Base-by-base conservation (phyloP, 2,888 invertebrate genomes). In the Neoitamus cyanurus region DNA sequence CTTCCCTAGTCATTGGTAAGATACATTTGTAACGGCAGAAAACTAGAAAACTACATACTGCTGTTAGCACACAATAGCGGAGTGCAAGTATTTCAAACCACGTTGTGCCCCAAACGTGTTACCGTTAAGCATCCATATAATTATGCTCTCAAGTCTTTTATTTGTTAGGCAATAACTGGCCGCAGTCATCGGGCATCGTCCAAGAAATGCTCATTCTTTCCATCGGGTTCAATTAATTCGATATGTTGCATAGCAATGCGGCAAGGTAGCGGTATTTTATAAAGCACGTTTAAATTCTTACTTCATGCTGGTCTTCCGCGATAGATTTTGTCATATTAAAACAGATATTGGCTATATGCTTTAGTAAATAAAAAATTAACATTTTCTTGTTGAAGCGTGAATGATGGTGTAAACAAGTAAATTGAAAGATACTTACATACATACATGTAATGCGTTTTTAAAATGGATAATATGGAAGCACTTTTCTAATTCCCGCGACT, bases 161-260 rank as follows among this genome's bases (percentile, higher is more conserved):
- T 46, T 42, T 77, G 77, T 42, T n/a, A 42, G 42, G 28, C 37
- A 46, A 25, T 46, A 37, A 77, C 77, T 77, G 77, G 42, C 46
- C 77, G 73, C 34, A 36, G 34, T 73, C 72, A 36, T 75, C 77
- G 46, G 42, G 37, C 42, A 46, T 42, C 77, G 46, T 75, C 77
- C 37, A 77, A 77, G 77, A 77, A 25, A 37, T 25, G 70, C 31
- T 42, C 42, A 58, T 58, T 20, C 58, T 25, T 58, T 13, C 77
- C 46, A 77, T 77, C 77, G 42, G 28, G 77, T 46, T 77, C 77
- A 77, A 77, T 77, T 77, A 77, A 77, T 36, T 77, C 77, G 42
- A 42, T 30, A 42, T 77, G 46, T 77, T 77, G 77, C 77, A 77
- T 46, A 30, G 77, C 42, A 77, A 75, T 77, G 25, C 37, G 11